Conservation (phyloP, 1,140 invertebrate species). For the Liolophura sinensis region DNA sequence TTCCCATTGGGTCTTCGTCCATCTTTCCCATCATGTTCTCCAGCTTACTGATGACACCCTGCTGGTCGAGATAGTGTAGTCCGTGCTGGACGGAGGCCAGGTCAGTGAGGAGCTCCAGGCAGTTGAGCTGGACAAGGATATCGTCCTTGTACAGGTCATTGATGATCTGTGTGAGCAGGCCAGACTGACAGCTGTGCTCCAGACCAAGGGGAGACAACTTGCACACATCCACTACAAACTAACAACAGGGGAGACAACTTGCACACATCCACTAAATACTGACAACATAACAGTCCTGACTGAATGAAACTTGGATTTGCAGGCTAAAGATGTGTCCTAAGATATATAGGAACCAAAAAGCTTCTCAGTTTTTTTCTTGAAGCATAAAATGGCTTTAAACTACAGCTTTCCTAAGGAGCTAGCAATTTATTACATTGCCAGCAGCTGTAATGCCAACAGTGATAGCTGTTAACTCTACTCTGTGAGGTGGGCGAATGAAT, state of each 20-base stretch:
- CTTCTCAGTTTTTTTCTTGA: no score
- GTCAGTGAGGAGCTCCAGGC: conserved; percentile 74
- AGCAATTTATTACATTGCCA: no score
- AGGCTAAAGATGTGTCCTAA: no score
- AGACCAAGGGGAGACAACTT: conserved; percentile 65
- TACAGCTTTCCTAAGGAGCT: no score
- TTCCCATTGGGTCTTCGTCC: conserved; percentile 66
- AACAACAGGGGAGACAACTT: conserved; percentile 60
- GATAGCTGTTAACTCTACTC: no score
- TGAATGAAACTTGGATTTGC: no score
- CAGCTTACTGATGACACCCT: conserved; percentile 68
- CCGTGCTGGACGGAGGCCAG: conserved; percentile 72
- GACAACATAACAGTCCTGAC: conserved; percentile 21
- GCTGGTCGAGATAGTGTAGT: conserved; percentile 70
- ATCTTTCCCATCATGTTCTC: conserved; percentile 65
- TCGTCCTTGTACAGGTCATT: conserved; percentile 70
- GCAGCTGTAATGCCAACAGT: no score
- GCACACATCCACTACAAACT: conserved; percentile 72
- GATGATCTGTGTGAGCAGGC: conserved; percentile 71
- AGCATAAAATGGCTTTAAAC: no score
- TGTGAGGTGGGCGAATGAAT: no score
- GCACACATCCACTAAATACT: conserved; percentile 72
- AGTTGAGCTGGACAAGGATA: conserved; percentile 75
- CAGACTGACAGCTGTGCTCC: conserved; percentile 63
- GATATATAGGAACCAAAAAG: no score